Conservation (phyloP, 1,140 invertebrate species). For the Polypedilum pembai region DNA sequence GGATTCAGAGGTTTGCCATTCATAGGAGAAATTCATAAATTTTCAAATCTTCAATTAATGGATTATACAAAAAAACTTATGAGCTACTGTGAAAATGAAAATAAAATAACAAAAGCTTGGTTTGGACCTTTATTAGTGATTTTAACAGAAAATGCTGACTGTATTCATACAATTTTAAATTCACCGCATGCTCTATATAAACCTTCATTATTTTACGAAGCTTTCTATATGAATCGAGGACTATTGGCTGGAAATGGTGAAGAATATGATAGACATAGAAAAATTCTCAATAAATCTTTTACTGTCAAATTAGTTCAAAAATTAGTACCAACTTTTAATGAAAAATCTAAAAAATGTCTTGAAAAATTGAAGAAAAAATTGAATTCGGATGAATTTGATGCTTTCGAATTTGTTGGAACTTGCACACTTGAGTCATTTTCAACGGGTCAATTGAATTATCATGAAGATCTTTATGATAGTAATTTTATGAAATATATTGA, state of each 20-base stretch:
- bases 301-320: background rate
- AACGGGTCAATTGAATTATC: background rate
- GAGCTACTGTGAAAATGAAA: background rate
- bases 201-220: background rate
- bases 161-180: background rate
- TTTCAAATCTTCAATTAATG: background rate
- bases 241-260: background rate
- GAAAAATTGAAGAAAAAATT: conserved; percentile 9
- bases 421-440: background rate
- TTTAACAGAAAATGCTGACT: background rate
- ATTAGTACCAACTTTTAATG: background rate
- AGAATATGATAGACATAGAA: background rate
- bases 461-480: background rate
- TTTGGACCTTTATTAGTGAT: background rate
- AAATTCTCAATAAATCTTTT: conserved; percentile 12
- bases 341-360: background rate
- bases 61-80: background rate
- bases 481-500: background rate
- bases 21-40: background rate
- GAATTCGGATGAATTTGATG: background rate
- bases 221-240: background rate
- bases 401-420: background rate
- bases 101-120: background rate
- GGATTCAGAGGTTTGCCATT: background rate
- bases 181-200: background rate